Evolutionary conservation across 2,888 invertebrate species (phyloP), one percentile per base, ranked within the genome.

Genomic region (Agrenia bidenticulata): DNA sequence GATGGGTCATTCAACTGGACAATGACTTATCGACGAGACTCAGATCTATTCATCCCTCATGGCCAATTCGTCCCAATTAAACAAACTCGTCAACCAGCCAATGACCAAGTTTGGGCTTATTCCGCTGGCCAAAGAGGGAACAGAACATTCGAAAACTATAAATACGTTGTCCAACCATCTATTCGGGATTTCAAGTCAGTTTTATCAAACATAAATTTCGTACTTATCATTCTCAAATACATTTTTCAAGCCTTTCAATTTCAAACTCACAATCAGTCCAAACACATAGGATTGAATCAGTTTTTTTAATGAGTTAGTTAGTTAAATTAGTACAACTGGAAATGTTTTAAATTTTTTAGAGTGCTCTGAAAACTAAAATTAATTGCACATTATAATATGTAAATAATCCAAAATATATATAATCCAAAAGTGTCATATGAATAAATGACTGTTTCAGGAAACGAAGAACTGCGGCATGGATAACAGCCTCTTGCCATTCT

Each of bases 1-100:
- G 81, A 85, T 64, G 82, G 84, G n/a, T 69, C 86, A n/a, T 90
- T 87, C 76, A 80, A 81, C 69, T 81, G 80, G 80, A 79, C 79
- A 23, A 78, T 79, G 78, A 78, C 78, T 78, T 84, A 76, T 79
- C 85, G 88, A 9, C 70, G 70, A 56, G 77, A 79, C 32, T 78
- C 80, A 1, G 80, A 81, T 67, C 75, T 80, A 15, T 77, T 78
- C 19, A 78, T 79, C 51, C 80, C 80, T 4, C 81, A 81, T 66
- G 81, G 81, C 5, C 5, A 39, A 57, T 57, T 57, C n/a, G 23
- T 57, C 4, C 17, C 5, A 4, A 17, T 15, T 21, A 19, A 45
- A 15, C 9, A 32, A 32, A 32, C 4, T 32, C 5, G 5, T 4
- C 32, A 11, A 32, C 32, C 32, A 32, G 32, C 4, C 4, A 32